phyloP scores from a whole-genome alignment of 2,113 vertebrate genomes.

The Oostethus manadensis region DNA sequence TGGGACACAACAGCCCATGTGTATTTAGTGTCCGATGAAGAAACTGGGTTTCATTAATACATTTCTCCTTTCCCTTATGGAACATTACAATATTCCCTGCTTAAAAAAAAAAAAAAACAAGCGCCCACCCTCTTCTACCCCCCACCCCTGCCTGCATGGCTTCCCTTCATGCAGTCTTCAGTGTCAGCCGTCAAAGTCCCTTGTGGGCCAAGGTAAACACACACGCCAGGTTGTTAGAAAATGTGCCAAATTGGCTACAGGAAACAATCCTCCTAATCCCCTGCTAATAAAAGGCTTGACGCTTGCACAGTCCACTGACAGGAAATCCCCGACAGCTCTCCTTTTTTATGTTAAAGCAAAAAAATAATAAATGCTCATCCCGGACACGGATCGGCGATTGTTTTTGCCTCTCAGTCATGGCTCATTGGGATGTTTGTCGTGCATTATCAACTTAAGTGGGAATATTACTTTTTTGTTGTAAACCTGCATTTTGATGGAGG shows the following conservation, averaged over 20 bases:
- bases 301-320: constrained; percentile 54
- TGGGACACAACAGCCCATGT: too few relatives aligned
- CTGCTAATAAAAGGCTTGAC: constrained; percentile 58
- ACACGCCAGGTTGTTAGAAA: constrained; percentile 54
- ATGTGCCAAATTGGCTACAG: constrained; percentile 62
- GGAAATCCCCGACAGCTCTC: constrained; percentile 58
- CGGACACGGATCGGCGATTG: constrained; percentile 26
- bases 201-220: constrained; percentile 62
- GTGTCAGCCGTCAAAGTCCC: constrained; percentile 51
- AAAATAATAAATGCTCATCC: constrained; percentile 28
- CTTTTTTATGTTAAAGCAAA: constrained; percentile 38
- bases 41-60: too few relatives aligned
- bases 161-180: constrained; percentile 32
- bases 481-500: too few relatives aligned
- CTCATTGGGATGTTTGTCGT: too few relatives aligned
- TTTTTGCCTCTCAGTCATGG: not conserved
- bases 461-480: too few relatives aligned
- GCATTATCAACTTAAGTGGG: too few relatives aligned
- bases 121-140: not conserved
- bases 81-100: not conserved
- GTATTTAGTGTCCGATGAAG: too few relatives aligned
- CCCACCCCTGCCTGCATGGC: constrained; percentile 19
- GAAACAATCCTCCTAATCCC: constrained; percentile 62
- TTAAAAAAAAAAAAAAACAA: not conserved
- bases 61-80: too few relatives aligned